A percentile compares a stretch with the other conserved stretches of the same genome.
These are phyloP conservation scores for Oppia nitens DNA, from an alignment of 1,140 invertebrate species.

Conservation along the genomic window DNA sequence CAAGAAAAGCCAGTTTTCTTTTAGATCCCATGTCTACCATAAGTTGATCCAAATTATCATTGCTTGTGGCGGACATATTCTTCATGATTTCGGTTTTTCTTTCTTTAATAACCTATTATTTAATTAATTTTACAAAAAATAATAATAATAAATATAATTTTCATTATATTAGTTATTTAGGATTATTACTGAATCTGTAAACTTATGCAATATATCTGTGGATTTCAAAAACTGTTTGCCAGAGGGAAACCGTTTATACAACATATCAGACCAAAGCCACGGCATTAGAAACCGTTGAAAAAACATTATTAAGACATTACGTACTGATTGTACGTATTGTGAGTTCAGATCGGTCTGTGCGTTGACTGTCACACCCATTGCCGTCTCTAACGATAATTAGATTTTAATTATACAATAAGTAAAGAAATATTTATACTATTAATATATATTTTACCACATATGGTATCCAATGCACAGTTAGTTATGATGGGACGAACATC, in stretches of 20 bases:
- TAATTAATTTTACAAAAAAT: not conserved
- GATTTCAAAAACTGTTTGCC: conserved; percentile 14
- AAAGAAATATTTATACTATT: not conserved
- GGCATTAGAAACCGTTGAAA: conserved; percentile 4
- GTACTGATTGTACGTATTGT: conserved; percentile 47
- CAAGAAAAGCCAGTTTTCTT: conserved; percentile 47
- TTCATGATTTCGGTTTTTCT: conserved; percentile 1
- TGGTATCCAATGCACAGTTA: conserved; percentile 66
- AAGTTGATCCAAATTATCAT: not conserved
- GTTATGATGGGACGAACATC: conserved; percentile 58
- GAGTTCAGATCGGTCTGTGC: conserved; percentile 33
- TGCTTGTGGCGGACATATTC: not conserved
- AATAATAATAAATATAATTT: not conserved
- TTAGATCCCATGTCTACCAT: not conserved
- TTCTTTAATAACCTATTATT: conserved; percentile 4
- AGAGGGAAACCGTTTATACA: conserved; percentile 12
- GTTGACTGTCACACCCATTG: not conserved
- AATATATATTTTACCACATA: conserved; percentile 41
- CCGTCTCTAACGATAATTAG: conserved; percentile 26
- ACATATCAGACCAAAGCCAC: not conserved
- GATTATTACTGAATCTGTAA: conserved; percentile 9
- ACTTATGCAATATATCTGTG: conserved; percentile 4
- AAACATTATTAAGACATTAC: not conserved
- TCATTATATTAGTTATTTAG: too few species aligned
- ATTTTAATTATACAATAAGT: not conserved